Percentiles rank a stretch among this genome's conserved stretches.
phyloP scores from a whole-genome alignment of 2,113 vertebrate genomes.

The Saguinus imperator region DNA sequence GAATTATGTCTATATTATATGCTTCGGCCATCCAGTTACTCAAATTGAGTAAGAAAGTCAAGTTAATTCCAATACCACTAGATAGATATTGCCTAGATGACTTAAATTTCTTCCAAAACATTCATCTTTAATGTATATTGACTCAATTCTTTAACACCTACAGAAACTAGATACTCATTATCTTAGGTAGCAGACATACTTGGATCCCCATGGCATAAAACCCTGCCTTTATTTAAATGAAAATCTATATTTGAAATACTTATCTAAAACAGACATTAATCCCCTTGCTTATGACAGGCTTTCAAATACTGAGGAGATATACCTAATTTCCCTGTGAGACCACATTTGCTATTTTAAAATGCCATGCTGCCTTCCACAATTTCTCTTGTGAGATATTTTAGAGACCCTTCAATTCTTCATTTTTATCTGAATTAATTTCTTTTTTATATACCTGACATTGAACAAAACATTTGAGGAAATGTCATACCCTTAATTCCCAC shows the following conservation, averaged over 20 bases:
- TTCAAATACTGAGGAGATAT: slow-evolving; percentile 36
- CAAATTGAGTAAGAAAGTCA: background rate
- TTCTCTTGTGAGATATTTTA: slow-evolving; percentile 41
- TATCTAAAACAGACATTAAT: slow-evolving; percentile 61
- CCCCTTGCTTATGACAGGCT: slow-evolving; percentile 4
- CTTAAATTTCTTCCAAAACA: background rate
- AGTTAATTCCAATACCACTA: background rate
- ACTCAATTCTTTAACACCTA: background rate
- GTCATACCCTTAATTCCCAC: background rate
- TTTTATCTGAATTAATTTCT: slow-evolving; percentile 58
- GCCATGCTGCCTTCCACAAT: background rate
- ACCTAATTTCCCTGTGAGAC: background rate
- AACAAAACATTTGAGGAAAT: slow-evolving; percentile 50
- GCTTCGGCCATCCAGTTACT: background rate
- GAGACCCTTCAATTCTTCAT: background rate
- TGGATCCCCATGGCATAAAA: background rate
- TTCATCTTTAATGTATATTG: background rate
- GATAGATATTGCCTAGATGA: background rate
- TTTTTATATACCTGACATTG: background rate
- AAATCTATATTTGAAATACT: slow-evolving; percentile 56
- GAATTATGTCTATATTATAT: background rate
- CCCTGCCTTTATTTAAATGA: background rate
- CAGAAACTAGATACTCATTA: background rate
- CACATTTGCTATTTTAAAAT: slow-evolving; percentile 36
- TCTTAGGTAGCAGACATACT: background rate